phyloP scores from a whole-genome alignment of 2,888 invertebrate species.

The Buathra laborator region DNA sequence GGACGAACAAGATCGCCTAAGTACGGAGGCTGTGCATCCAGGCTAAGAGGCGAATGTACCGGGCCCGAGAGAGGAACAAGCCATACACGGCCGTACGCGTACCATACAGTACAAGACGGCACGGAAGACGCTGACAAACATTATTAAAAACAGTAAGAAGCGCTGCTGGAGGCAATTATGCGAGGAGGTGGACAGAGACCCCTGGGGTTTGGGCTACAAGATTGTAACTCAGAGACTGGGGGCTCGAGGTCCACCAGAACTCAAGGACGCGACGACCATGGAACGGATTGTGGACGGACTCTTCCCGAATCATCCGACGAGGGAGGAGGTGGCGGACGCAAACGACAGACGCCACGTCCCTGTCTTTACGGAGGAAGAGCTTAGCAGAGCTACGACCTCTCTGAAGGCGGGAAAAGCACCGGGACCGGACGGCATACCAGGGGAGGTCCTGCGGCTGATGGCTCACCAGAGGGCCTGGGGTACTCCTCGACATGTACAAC shows the following conservation, averaged over 20 bases:
- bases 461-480: slow-evolving; percentile 27
- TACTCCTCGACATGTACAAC: slow-evolving; percentile 58
- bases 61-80: slow-evolving; percentile 25
- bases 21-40: slow-evolving; percentile 55
- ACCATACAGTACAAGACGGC: slow-evolving; percentile 23
- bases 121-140: slow-evolving; percentile 42
- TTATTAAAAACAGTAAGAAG: slow-evolving; percentile 59
- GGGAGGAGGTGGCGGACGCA: slow-evolving; percentile 13
- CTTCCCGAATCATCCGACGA: slow-evolving; percentile 48
- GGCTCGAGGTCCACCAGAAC: slow-evolving; percentile 14
- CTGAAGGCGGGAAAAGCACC: not conserved
- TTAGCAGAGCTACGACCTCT: slow-evolving; percentile 13
- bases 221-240: slow-evolving; percentile 62
- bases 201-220: slow-evolving; percentile 70
- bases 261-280: slow-evolving; percentile 40
- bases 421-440: slow-evolving; percentile 47
- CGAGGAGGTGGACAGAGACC: slow-evolving; percentile 69
- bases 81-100: slow-evolving; percentile 7
- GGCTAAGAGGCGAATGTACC: slow-evolving; percentile 35
- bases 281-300: slow-evolving; percentile 47
- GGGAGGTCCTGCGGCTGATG: slow-evolving; percentile 53
- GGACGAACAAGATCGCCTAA: slow-evolving; percentile 69
- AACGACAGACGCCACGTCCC: not conserved
- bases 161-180: slow-evolving; percentile 69
- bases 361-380: slow-evolving; percentile 42